Conservation (phyloP, 2,113 vertebrate genomes). For the Etheostoma spectabile region DNA sequence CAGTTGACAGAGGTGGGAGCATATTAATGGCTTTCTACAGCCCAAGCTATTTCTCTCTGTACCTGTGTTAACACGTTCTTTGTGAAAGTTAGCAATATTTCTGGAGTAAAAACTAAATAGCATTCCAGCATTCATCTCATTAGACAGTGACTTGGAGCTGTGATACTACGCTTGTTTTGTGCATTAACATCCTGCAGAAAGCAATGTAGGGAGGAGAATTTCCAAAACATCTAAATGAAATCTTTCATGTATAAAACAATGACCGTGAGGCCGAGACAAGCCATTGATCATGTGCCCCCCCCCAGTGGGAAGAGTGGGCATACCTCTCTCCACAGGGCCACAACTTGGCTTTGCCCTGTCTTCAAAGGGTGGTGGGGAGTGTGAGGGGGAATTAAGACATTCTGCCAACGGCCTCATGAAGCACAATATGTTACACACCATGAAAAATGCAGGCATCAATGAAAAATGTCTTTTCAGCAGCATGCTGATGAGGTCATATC, state of each 20-base stretch:
- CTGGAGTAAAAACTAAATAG: background rate
- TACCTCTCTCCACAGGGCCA: conserved; percentile 40
- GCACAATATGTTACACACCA: conserved; percentile 16
- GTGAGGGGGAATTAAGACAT: conserved; percentile 13
- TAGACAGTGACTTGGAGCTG: conserved; percentile 1
- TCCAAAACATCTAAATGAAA: conserved; percentile 40
- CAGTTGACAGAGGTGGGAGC: conserved; percentile 22
- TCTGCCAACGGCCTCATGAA: conserved; percentile 12
- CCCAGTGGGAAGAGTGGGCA: conserved; percentile 20
- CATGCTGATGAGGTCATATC: conserved; percentile 5
- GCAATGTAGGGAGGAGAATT: background rate
- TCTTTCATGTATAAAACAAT: conserved; percentile 48
- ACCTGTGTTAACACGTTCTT: conserved; percentile 3
- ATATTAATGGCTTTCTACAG: conserved; percentile 21
- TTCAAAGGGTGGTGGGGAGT: conserved; percentile 45
- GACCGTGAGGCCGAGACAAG: conserved; percentile 44
- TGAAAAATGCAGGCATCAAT: conserved; percentile 28
- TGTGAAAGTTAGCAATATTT: background rate
- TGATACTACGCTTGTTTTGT: conserved; percentile 12
- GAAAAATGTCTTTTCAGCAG: background rate
- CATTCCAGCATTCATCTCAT: conserved; percentile 13
- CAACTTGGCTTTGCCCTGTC: conserved; percentile 44
- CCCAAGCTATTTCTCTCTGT: conserved; percentile 23
- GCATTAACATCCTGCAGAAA: conserved; percentile 13
- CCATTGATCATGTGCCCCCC: conserved; percentile 46